These are phyloP conservation scores for Drymonia ruficornis DNA, from an alignment of 2,888 invertebrate genomes.

Conservation along the genomic window DNA sequence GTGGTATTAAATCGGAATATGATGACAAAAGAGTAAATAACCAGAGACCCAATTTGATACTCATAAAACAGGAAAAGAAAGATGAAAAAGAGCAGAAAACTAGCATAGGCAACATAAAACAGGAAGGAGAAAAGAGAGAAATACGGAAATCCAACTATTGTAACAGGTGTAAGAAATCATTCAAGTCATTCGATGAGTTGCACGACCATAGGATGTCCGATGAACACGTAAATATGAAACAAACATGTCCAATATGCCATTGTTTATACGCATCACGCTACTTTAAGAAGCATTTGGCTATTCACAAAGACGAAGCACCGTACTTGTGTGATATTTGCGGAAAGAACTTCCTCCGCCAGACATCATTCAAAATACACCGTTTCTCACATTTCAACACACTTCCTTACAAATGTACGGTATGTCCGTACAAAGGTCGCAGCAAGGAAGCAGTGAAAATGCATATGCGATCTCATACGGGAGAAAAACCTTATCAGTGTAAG, in stretches of 20 bases:
- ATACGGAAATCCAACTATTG: slow-evolving; percentile 33
- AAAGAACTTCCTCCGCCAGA: slow-evolving; percentile 60
- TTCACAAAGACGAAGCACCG: slow-evolving; percentile 52
- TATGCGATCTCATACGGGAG: slow-evolving; percentile 74
- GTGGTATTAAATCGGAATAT: no score
- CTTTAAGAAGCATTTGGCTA: slow-evolving; percentile 60
- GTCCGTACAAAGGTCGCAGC: slow-evolving; percentile 73
- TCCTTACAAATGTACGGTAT: slow-evolving; percentile 67
- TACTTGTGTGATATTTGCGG: slow-evolving; percentile 77
- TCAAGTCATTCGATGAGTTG: slow-evolving; percentile 58
- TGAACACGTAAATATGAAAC: slow-evolving; percentile 65
- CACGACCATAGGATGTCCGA: slow-evolving; percentile 57
- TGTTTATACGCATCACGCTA: slow-evolving; percentile 62
- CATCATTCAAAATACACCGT: slow-evolving; percentile 65
- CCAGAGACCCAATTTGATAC: no score
- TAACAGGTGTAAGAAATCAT: slow-evolving; percentile 60
- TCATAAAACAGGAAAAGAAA: no score
- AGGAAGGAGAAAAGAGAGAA: no score
- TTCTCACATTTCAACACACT: slow-evolving; percentile 67
- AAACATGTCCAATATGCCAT: slow-evolving; percentile 63
- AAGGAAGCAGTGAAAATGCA: slow-evolving; percentile 72
- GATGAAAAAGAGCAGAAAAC: no score
- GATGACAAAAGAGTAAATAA: no score
- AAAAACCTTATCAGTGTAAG: slow-evolving; percentile 71
- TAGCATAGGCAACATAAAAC: no score